These are phyloP conservation scores for Cyphomyrmex costatus DNA, from an alignment of 1,140 invertebrate species.

Conservation along the genomic window DNA sequence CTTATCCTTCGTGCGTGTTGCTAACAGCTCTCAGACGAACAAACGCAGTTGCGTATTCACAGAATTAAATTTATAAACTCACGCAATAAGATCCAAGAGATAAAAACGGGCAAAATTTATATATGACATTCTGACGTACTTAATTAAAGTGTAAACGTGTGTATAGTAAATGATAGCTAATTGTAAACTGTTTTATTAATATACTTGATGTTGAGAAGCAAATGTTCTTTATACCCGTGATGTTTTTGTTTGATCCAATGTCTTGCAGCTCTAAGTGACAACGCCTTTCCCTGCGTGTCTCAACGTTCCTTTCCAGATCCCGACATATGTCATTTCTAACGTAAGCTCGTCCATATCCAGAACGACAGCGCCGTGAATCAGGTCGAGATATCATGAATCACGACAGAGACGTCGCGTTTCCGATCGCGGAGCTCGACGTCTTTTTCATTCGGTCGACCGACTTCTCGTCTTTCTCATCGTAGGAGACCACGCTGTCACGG, in stretches of 20 bases:
- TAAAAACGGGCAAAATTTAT: neutral
- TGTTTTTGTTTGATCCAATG: neutral
- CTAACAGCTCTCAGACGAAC: neutral
- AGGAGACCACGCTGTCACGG: conserved; percentile 32
- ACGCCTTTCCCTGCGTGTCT: neutral
- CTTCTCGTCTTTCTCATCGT: conserved; percentile 52
- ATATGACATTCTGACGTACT: neutral
- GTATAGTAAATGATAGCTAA: neutral
- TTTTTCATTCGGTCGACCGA: conserved; percentile 65
- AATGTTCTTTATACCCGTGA: neutral
- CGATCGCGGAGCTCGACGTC: conserved; percentile 42
- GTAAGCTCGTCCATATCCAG: conserved; percentile 15
- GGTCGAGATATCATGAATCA: conserved; percentile 61
- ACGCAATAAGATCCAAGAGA: neutral
- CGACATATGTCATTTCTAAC: conserved; percentile 42
- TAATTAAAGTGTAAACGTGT: neutral
- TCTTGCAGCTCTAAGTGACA: neutral
- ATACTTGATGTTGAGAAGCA: neutral
- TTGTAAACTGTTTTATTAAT: conserved; percentile 1
- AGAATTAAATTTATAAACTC: neutral
- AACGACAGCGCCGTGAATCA: conserved; percentile 54
- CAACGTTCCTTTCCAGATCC: neutral
- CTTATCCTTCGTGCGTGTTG: conserved; percentile 12
- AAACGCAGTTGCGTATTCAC: neutral
- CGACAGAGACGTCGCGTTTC: conserved; percentile 30